phyloP scores from a whole-genome alignment of 2,888 invertebrate species.

The Uloborus plumipes region DNA sequence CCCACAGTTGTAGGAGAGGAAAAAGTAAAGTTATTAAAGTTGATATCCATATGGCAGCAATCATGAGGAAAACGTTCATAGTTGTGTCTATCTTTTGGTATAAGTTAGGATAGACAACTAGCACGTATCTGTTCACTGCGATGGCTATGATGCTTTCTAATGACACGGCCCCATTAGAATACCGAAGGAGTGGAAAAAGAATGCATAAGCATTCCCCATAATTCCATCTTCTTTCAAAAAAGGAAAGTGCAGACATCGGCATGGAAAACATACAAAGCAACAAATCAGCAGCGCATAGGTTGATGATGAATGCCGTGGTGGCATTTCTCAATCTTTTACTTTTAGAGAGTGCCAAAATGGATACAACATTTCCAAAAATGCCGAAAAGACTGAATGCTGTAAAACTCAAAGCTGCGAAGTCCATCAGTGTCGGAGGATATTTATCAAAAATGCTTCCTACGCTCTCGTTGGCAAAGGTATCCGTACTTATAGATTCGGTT shows the following conservation, averaged over 20 bases:
- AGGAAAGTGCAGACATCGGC: constrained; percentile 84
- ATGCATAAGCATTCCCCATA: constrained; percentile 83
- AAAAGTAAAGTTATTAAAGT: constrained; percentile 82
- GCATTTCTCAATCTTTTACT: constrained; percentile 86
- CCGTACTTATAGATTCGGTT: background rate
- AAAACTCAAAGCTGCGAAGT: constrained; percentile 83
- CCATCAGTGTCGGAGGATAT: constrained; percentile 80
- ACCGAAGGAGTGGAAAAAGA: constrained; percentile 89
- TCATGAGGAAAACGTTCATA: constrained; percentile 81
- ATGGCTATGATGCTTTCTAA: constrained; percentile 90
- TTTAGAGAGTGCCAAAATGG: constrained; percentile 83
- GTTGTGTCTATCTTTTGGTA: constrained; percentile 76
- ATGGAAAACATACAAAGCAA: constrained; percentile 87
- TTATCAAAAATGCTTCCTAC: constrained; percentile 75
- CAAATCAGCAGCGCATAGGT: constrained; percentile 86
- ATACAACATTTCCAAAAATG: constrained; percentile 84
- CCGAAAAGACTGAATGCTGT: constrained; percentile 84
- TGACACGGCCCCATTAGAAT: constrained; percentile 90
- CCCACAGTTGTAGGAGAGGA: constrained; percentile 86
- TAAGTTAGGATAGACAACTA: constrained; percentile 48
- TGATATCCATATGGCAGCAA: constrained; percentile 82
- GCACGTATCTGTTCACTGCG: constrained; percentile 83
- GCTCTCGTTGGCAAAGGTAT: background rate
- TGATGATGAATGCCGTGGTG: constrained; percentile 89
- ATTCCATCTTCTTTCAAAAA: constrained; percentile 85